Evolutionary conservation across 2,888 invertebrate genomes (phyloP).

Genomic region (Metopia argyrocephala): DNA sequence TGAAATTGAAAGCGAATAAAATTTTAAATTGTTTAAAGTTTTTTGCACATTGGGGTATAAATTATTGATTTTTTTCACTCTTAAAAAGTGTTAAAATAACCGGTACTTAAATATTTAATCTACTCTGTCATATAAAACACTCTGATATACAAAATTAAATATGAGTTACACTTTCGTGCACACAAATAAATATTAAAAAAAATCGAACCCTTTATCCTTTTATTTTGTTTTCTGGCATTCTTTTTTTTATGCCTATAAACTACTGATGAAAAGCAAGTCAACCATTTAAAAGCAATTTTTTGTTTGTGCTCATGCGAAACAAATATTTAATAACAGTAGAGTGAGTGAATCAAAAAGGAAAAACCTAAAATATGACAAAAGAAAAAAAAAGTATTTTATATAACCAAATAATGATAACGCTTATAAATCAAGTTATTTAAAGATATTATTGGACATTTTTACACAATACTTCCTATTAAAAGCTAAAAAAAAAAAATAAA

Average conservation of each 20-base stretch:
- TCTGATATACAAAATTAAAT: no score
- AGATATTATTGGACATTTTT: constrained; percentile 8
- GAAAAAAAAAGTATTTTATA: neutral
- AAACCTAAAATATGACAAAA: neutral
- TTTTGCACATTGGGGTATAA: no score
- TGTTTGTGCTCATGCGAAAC: neutral
- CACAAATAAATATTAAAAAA: neutral
- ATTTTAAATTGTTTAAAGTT: no score
- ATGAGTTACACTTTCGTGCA: no score
- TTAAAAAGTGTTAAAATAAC: no score
- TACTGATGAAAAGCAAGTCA: neutral
- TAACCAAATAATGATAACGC: constrained; percentile 11
- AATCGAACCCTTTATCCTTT: neutral
- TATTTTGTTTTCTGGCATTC: neutral
- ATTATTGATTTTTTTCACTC: no score
- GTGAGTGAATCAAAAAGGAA: neutral
- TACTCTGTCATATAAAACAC: no score
- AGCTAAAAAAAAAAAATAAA: neutral
- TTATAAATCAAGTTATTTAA: constrained; percentile 1
- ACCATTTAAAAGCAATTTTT: neutral
- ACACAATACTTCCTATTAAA: neutral
- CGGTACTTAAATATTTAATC: no score
- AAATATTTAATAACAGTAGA: neutral
- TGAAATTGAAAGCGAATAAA: no score
- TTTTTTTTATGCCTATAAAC: neutral